Percentiles rank a stretch among this genome's conserved stretches.
Evolutionary conservation across 2,888 invertebrate genomes (phyloP).

Genomic region (Carabus problematicus): DNA sequence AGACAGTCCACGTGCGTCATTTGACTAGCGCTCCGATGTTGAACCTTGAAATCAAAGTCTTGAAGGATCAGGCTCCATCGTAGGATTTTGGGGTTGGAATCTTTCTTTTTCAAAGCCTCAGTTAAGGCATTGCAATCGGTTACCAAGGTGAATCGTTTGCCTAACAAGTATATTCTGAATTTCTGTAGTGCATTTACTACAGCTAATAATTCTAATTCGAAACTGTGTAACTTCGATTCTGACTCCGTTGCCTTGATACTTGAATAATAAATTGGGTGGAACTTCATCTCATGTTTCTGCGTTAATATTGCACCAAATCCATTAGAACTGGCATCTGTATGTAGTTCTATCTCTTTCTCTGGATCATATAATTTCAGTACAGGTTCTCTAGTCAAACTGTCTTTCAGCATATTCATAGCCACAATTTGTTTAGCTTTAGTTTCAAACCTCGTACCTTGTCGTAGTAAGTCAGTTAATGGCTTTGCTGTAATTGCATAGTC

Average conservation of each 20-base stretch:
- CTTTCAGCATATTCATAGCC: conserved; percentile 30
- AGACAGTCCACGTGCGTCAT: conserved; percentile 44
- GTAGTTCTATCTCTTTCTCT: conserved; percentile 30
- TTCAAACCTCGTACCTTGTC: conserved; percentile 32
- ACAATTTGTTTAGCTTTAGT: conserved; percentile 25
- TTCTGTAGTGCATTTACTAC: conserved; percentile 46
- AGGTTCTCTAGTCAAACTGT: conserved; percentile 31
- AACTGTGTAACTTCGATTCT: conserved; percentile 46
- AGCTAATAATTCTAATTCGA: conserved; percentile 47
- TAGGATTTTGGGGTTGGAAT: conserved; percentile 41
- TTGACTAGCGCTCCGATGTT: conserved; percentile 40
- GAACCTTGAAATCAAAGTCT: conserved; percentile 40
- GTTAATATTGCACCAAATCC: conserved; percentile 43
- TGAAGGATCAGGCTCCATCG: conserved; percentile 43
- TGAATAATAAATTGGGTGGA: conserved; percentile 48
- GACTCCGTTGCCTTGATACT: conserved; percentile 46
- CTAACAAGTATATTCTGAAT: conserved; percentile 48
- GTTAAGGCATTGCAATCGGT: conserved; percentile 47
- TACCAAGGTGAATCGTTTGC: conserved; percentile 47
- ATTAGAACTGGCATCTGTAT: conserved; percentile 15
- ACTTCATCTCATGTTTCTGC: conserved; percentile 33
- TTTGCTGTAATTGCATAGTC: conserved; percentile 32
- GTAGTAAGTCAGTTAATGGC: conserved; percentile 39
- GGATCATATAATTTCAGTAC: conserved; percentile 40
- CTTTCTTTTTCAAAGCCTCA: conserved; percentile 44